phyloP scores from a whole-genome alignment of 2,113 vertebrate genomes.

The Neolamprologus toae region DNA sequence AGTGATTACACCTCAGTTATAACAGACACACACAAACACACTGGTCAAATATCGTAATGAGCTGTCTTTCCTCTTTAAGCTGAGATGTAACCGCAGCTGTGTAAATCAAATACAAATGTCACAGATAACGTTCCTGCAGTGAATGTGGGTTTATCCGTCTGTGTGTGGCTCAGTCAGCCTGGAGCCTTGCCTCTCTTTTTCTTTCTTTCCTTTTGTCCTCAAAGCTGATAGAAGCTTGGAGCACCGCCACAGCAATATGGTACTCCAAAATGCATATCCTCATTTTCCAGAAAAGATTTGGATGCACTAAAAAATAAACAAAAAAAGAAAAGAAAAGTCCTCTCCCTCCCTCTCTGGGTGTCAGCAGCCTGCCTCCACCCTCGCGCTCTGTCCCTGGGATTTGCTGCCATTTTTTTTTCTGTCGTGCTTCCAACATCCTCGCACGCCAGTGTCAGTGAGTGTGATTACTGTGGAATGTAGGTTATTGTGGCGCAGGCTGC shows the following conservation, averaged over 20 bases:
- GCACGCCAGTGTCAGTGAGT: conserved; percentile 9
- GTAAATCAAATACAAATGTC: not conserved
- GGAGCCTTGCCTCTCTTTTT: not conserved
- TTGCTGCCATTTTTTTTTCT: not conserved
- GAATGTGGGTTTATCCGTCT: not conserved
- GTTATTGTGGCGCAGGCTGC: conserved; percentile 45
- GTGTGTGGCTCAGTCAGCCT: not conserved
- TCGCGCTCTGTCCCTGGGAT: conserved; percentile 5
- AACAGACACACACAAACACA: not conserved
- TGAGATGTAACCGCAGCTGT: not conserved
- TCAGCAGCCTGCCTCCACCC: conserved; percentile 1
- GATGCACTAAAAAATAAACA: not conserved
- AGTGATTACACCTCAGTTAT: not conserved
- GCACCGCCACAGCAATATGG: conserved; percentile 23
- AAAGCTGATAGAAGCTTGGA: conserved; percentile 25
- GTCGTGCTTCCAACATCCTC: not conserved
- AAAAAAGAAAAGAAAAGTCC: not conserved
- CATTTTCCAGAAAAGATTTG: conserved; percentile 43
- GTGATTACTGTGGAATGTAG: conserved; percentile 52
- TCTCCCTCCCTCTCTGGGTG: not conserved
- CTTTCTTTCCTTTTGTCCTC: not conserved
- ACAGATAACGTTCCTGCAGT: not conserved
- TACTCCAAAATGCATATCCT: conserved; percentile 33
- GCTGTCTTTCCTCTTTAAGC: not conserved
- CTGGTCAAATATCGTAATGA: not conserved